phyloP scores from a whole-genome alignment of 2,113 vertebrate genomes.

The Gallinago paraguaiae region DNA sequence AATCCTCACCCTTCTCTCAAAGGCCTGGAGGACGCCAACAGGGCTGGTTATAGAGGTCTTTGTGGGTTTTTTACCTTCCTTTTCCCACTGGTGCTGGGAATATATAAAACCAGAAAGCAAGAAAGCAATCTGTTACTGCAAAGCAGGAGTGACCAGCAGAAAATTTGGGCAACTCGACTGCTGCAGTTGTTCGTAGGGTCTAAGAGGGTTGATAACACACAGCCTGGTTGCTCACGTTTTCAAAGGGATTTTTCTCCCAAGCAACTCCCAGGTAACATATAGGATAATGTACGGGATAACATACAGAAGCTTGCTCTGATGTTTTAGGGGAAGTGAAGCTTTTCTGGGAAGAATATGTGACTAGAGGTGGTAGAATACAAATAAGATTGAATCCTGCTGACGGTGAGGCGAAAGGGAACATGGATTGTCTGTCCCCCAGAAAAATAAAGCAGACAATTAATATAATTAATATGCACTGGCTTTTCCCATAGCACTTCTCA shows the following conservation, averaged over 20 bases:
- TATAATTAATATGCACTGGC: neutral
- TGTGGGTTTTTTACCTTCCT: neutral
- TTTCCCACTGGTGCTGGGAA: neutral
- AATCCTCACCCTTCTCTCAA: rapidly evolving
- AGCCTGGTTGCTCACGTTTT: neutral
- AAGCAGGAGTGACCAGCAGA: neutral
- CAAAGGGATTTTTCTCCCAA: neutral
- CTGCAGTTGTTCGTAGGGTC: neutral
- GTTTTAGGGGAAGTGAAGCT: neutral
- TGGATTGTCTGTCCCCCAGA: neutral
- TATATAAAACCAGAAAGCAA: neutral
- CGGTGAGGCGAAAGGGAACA: neutral
- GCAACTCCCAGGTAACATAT: neutral
- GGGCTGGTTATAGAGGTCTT: neutral
- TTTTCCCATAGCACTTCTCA: neutral
- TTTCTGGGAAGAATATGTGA: neutral
- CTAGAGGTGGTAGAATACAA: neutral
- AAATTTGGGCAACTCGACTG: neutral
- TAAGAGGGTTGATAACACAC: neutral
- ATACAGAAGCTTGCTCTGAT: neutral
- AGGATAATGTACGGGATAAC: neutral
- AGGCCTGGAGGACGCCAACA: neutral
- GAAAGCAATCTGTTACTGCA: neutral
- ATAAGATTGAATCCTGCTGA: neutral
- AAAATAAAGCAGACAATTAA: neutral